phyloP scores from a whole-genome alignment of 2,797 vertebrate species.

The Spea hammondii region DNA sequence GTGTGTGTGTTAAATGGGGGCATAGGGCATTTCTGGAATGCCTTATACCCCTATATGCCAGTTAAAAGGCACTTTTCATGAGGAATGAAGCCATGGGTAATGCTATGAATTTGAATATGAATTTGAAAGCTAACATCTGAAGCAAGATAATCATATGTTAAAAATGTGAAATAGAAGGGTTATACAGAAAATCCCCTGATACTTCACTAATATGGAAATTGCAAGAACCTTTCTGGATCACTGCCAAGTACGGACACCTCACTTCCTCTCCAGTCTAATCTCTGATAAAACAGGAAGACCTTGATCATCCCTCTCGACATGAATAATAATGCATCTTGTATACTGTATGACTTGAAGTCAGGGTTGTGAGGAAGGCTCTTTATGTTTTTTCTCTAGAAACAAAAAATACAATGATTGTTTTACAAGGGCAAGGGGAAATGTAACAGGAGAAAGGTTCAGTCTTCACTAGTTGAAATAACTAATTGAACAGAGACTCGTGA shows the following conservation, averaged over 20 bases:
- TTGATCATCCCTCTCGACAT: conserved; percentile 71
- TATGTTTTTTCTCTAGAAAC: conserved; percentile 63
- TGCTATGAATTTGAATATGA: no score
- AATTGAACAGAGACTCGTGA: conserved; percentile 67
- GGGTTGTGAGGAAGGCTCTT: conserved; percentile 64
- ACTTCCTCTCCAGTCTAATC: conserved; percentile 65
- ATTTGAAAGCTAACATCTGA: conserved; percentile 27
- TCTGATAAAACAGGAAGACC: conserved; percentile 70
- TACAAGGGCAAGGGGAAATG: conserved; percentile 64
- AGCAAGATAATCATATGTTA: neutral
- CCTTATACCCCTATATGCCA: no score
- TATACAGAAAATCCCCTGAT: conserved; percentile 15
- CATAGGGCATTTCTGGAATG: no score
- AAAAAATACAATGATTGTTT: conserved; percentile 69
- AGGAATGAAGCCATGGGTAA: neutral
- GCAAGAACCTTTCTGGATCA: conserved; percentile 55
- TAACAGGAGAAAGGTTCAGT: conserved; percentile 61
- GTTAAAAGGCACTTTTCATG: neutral
- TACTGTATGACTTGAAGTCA: conserved; percentile 68
- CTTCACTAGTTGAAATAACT: conserved; percentile 67
- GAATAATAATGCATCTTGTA: conserved; percentile 69
- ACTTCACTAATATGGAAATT: conserved; percentile 36
- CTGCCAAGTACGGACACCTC: conserved; percentile 61
- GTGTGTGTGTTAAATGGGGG: no score
- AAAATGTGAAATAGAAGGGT: conserved; percentile 2